Evolutionary conservation across 2,888 invertebrate genomes (phyloP).

Genomic region (Drosophila putrida): DNA sequence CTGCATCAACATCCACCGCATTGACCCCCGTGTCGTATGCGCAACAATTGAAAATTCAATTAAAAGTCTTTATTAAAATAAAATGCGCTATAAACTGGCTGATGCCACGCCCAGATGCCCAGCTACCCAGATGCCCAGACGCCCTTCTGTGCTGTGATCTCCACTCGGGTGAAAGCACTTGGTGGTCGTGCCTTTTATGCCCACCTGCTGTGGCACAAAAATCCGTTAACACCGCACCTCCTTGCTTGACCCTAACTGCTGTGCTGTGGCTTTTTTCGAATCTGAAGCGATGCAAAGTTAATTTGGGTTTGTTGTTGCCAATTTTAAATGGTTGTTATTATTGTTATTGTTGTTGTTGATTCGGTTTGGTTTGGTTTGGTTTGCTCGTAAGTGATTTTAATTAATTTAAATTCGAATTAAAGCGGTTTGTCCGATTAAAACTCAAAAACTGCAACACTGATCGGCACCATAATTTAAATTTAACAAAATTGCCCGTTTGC

Average conservation of each 20-base stretch:
- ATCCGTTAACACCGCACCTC: slow-evolving; percentile 1
- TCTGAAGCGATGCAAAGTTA: slow-evolving; percentile 76
- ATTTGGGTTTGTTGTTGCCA: slow-evolving; percentile 71
- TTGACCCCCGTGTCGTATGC: slow-evolving; percentile 42
- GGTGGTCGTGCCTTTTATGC: slow-evolving; percentile 63
- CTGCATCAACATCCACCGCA: slow-evolving; percentile 19
- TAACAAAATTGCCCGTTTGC: slow-evolving; percentile 44
- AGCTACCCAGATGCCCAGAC: slow-evolving; percentile 19
- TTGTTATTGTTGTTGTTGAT: slow-evolving; percentile 40
- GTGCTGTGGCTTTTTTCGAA: slow-evolving; percentile 53
- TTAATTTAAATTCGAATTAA: slow-evolving; percentile 81
- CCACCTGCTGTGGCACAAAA: slow-evolving; percentile 67
- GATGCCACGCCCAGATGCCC: slow-evolving; percentile 33
- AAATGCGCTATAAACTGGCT: slow-evolving; percentile 69
- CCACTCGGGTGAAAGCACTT: slow-evolving; percentile 44
- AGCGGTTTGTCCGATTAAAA: slow-evolving; percentile 76
- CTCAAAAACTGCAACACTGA: slow-evolving; percentile 69
- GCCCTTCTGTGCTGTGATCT: slow-evolving; percentile 29
- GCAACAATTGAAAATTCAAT: slow-evolving; percentile 82
- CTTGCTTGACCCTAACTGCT: slow-evolving; percentile 39
- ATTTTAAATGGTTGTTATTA: slow-evolving; percentile 61
- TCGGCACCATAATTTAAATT: slow-evolving; percentile 70
- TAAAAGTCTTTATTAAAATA: slow-evolving; percentile 82
- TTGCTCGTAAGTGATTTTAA: slow-evolving; percentile 74
- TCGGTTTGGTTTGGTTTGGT: slow-evolving; percentile 48